Percentiles rank a stretch among this genome's conserved stretches.
These are phyloP conservation scores for Chiloscyllium plagiosum DNA, from an alignment of 2,113 vertebrate genomes.

Conservation along the genomic window DNA sequence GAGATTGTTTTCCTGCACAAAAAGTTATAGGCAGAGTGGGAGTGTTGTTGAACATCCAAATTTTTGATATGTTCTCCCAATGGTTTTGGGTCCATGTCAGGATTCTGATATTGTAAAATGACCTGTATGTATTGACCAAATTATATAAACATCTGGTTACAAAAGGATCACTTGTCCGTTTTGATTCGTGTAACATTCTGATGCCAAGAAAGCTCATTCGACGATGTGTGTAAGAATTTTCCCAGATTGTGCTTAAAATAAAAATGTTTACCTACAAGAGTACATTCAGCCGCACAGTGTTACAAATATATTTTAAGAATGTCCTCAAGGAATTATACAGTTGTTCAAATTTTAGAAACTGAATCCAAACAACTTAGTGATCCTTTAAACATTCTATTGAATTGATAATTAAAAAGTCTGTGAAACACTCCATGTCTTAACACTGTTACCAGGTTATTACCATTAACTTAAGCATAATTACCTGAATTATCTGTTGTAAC, in stretches of 20 bases:
- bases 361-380: background rate
- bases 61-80: background rate
- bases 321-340: conserved; percentile 10
- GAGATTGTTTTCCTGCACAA: background rate
- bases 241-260: conserved; percentile 38
- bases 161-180: background rate
- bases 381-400: background rate
- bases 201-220: conserved; percentile 27
- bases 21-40: background rate
- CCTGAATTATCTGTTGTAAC: background rate
- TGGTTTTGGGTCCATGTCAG: background rate
- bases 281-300: background rate
- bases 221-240: conserved; percentile 31
- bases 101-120: conserved; percentile 7
- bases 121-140: background rate
- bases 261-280: conserved; percentile 24
- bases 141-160: background rate
- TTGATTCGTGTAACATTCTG: background rate
- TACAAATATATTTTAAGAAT: background rate
- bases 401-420: background rate
- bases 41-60: background rate
- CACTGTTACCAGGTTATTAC: background rate
- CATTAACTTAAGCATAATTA: background rate
- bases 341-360: conserved; percentile 12
- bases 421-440: background rate